phyloP scores from a whole-genome alignment of 2,888 invertebrate species.

The Tachina lurida region DNA sequence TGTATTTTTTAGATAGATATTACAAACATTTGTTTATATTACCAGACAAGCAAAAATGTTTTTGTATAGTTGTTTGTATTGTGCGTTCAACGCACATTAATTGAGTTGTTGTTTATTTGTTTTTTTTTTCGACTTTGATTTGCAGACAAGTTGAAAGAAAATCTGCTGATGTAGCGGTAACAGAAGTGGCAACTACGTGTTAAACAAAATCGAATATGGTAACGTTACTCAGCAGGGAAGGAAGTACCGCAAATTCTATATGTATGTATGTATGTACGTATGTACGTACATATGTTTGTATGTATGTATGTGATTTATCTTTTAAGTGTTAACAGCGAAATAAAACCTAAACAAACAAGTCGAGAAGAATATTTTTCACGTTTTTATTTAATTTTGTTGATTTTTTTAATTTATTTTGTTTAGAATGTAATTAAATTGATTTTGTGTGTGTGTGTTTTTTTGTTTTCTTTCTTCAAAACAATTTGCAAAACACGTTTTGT shows the following conservation, averaged over 20 bases:
- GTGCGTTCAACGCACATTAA: constrained; percentile 62
- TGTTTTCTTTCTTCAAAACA: background rate
- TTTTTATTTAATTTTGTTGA: constrained; percentile 40
- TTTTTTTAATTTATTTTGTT: constrained; percentile 36
- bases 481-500: constrained; percentile 36
- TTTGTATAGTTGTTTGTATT: constrained; percentile 16
- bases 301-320: constrained; percentile 6
- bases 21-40: background rate
- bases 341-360: constrained; percentile 39
- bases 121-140: constrained; percentile 55
- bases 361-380: constrained; percentile 43
- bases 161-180: constrained; percentile 34
- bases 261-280: background rate
- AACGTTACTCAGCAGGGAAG: constrained; percentile 56
- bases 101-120: constrained; percentile 68
- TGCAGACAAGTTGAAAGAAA: constrained; percentile 61
- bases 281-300: background rate
- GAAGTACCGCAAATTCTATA: constrained; percentile 16
- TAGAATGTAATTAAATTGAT: constrained; percentile 39
- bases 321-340: constrained; percentile 60
- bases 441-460: background rate
- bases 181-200: constrained; percentile 27
- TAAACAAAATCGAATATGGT: constrained; percentile 49
- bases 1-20: background rate
- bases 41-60: background rate